Evolutionary conservation across 2,888 invertebrate species (phyloP), one percentile per base, ranked within the genome.

Genomic region (Crematogaster levior): DNA sequence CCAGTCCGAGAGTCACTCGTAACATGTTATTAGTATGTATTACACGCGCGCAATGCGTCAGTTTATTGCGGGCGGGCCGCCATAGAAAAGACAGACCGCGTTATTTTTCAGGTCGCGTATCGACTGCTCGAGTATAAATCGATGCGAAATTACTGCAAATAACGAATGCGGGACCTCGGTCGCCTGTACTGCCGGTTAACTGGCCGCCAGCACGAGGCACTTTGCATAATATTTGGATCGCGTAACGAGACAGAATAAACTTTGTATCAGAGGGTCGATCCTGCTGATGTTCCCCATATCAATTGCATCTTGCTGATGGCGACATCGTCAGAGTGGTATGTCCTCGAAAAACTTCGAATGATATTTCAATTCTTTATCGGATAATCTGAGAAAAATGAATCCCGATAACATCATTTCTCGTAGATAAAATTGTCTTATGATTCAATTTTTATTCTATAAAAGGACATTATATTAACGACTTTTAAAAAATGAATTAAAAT

Each of bases 201-300:
- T 91, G 89, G 86, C 85, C 81, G 72, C 86, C 88, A 86, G 88
- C 91, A 89, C 87, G 84, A 86, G 77, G 84, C 85, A 89, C 87
- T 92, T 92, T 92, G 91, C 92, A 92, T 91, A 91, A 92, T 92
- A 91, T 91, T 90, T 90, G 89, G 88, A 90, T 90, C 89, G 86
- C 90, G 88, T 90, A 91, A 92, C 91, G 86, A 89, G 89, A 83
- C 84, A 80, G 88, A 90, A 90, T 90, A 90, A 77, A 90, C 87
- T 87, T 84, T 63, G 81, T 58, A 43, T 70, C 77, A 65, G 66
- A 65, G 66, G 84, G 56, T 84, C 84, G 85, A 87, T 81, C n/a
- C 84, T 61, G 66, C 81, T 81, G 84, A 87, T 91, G 86, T 88
- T 88, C 86, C 83, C 53, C 53, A 40, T 68, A 68, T 30, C 70